Evolutionary conservation across 1,140 invertebrate genomes (phyloP).

Genomic region (Hesperophylax magnus): DNA sequence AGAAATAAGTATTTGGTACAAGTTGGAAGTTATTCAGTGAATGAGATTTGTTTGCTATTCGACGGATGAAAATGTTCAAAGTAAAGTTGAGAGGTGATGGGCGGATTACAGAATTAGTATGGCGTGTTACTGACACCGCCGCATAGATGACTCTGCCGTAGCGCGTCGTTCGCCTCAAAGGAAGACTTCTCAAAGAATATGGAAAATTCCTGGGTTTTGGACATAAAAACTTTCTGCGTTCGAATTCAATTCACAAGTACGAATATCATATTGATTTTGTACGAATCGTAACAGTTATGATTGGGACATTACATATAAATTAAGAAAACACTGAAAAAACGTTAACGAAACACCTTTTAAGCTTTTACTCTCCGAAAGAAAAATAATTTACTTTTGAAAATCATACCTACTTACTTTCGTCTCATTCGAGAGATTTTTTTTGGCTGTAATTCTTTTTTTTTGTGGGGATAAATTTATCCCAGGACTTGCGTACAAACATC

Average conservation of each 20-base stretch:
- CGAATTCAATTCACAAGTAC: background rate
- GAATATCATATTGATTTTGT: background rate
- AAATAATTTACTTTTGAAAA: too few species aligned
- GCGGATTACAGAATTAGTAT: conserved; percentile 43
- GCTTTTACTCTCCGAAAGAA: too few species aligned
- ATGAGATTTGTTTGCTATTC: conserved; percentile 35
- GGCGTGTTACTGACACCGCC: conserved; percentile 37
- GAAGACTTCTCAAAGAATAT: background rate
- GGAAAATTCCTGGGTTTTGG: background rate
- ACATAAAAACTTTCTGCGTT: background rate
- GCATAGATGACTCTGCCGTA: conserved; percentile 39
- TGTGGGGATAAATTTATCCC: too few species aligned
- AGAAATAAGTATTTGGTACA: background rate
- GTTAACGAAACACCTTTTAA: too few species aligned
- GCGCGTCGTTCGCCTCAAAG: conserved; percentile 4
- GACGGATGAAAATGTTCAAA: conserved; percentile 43
- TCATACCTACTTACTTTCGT: too few species aligned
- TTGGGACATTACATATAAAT: too few species aligned
- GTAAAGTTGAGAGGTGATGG: conserved; percentile 31
- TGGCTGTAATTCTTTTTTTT: too few species aligned
- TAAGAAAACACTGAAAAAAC: too few species aligned
- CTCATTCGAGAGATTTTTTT: too few species aligned
- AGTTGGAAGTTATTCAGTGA: conserved; percentile 4
- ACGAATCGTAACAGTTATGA: too few species aligned
- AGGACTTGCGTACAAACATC: too few species aligned